A percentile compares a stretch with the other conserved stretches of the same genome.
Evolutionary conservation across 2,113 vertebrate species (phyloP).

Genomic region (Phrynocephalus versicolor): DNA sequence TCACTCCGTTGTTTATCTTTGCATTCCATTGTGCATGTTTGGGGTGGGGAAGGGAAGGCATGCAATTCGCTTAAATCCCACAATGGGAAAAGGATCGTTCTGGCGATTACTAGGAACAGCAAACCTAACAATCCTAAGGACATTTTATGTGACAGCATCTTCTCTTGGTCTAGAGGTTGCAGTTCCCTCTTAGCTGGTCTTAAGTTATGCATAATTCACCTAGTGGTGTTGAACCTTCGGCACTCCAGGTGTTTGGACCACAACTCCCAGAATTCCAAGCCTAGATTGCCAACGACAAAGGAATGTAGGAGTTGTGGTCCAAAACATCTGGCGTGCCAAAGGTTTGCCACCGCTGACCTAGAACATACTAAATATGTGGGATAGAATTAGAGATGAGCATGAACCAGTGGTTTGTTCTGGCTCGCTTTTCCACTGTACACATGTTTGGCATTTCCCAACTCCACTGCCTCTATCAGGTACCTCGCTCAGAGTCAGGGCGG

Average conservation of each 20-base stretch:
- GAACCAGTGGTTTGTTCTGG: too few relatives aligned
- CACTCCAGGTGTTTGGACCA: background rate
- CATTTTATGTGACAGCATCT: background rate
- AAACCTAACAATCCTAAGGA: background rate
- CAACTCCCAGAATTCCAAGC: too few relatives aligned
- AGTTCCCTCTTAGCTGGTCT: background rate
- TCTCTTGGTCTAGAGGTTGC: background rate
- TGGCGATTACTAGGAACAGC: background rate
- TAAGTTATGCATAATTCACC: background rate
- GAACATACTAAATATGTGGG: background rate
- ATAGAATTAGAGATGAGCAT: background rate
- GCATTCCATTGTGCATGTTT: background rate
- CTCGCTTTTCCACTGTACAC: too few relatives aligned
- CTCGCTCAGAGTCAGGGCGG: too few relatives aligned
- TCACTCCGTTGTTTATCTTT: background rate
- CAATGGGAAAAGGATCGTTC: background rate
- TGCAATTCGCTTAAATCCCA: background rate
- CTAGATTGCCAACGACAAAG: too few relatives aligned
- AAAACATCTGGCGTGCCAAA: too few relatives aligned
- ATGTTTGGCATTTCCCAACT: too few relatives aligned
- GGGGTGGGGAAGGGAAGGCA: background rate
- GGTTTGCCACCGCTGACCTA: too few relatives aligned
- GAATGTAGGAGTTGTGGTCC: too few relatives aligned
- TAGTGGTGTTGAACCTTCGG: too few relatives aligned
- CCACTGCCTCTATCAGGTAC: too few relatives aligned